These are phyloP conservation scores for Chydorus sphaericus DNA, from an alignment of 2,888 invertebrate genomes.

Conservation along the genomic window DNA sequence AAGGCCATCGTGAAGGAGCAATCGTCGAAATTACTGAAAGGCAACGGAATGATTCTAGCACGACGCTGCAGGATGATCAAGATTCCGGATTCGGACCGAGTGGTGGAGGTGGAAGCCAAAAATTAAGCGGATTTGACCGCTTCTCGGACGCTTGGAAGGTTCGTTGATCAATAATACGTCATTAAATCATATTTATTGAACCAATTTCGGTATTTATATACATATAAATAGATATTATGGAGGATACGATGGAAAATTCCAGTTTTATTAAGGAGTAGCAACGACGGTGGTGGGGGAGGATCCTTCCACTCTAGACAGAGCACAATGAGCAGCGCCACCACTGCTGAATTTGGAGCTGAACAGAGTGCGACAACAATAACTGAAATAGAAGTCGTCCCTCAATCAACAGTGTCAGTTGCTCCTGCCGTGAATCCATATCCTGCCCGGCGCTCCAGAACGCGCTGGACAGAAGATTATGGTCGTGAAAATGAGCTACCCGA, in stretches of 20 bases:
- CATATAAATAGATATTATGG: background rate
- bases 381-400: background rate
- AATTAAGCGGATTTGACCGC: background rate
- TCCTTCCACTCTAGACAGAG: slow-evolving; percentile 10
- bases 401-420: background rate
- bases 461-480: slow-evolving; percentile 8
- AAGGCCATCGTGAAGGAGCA: background rate
- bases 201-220: background rate
- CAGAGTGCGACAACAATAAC: background rate
- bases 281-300: background rate
- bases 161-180: background rate
- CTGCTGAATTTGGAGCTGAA: background rate
- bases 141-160: background rate
- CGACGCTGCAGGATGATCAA: background rate
- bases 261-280: background rate
- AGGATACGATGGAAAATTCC: background rate
- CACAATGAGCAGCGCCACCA: slow-evolving; percentile 10
- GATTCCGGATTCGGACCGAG: slow-evolving; percentile 13
- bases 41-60: background rate
- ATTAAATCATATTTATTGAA: background rate
- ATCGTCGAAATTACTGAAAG: background rate
- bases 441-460: background rate
- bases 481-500: background rate
- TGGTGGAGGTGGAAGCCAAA: slow-evolving; percentile 6
- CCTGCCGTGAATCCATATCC: background rate